These are phyloP conservation scores for Scaptomyza caliginosa DNA, from an alignment of 2,888 invertebrate genomes.

Conservation along the genomic window DNA sequence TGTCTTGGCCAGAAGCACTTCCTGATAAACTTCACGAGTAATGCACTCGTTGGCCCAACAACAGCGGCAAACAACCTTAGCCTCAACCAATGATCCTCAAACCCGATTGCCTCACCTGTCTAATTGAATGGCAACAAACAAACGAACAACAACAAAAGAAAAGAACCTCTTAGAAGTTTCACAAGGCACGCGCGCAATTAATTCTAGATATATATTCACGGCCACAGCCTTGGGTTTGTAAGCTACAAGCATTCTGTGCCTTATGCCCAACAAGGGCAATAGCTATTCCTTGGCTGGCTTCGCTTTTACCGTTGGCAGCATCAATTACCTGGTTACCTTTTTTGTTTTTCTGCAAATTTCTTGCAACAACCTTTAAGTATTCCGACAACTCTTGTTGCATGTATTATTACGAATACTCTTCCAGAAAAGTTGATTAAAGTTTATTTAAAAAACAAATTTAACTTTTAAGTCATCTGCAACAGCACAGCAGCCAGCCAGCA, in stretches of 20 bases:
- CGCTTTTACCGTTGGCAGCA: slow-evolving; percentile 39
- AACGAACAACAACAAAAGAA: slow-evolving; percentile 22
- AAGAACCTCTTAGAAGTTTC: slow-evolving; percentile 25
- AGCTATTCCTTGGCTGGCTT: slow-evolving; percentile 39
- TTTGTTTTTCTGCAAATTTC: slow-evolving; percentile 36
- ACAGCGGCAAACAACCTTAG: slow-evolving; percentile 9
- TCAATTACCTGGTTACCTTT: slow-evolving; percentile 65
- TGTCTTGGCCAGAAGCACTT: slow-evolving; percentile 43
- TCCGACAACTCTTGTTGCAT: slow-evolving; percentile 29
- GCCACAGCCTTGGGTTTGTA: not conserved
- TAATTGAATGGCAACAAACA: slow-evolving; percentile 44
- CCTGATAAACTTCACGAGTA: slow-evolving; percentile 47
- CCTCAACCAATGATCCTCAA: slow-evolving; percentile 61
- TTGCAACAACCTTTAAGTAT: slow-evolving; percentile 52
- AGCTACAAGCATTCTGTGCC: not conserved
- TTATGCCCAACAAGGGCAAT: slow-evolving; percentile 13
- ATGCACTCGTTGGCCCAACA: slow-evolving; percentile 50
- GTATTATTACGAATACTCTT: slow-evolving; percentile 16
- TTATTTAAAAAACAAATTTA: slow-evolving; percentile 71
- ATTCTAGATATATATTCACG: slow-evolving; percentile 40
- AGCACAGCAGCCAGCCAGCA: slow-evolving; percentile 31
- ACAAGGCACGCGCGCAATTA: slow-evolving; percentile 53
- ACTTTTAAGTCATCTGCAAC: slow-evolving; percentile 73
- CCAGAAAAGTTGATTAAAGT: slow-evolving; percentile 73
- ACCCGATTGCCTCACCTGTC: slow-evolving; percentile 11